Percentiles rank a stretch among this genome's conserved stretches.
Evolutionary conservation across 2,888 invertebrate species (phyloP).

Genomic region (Polymixis flavicincta): DNA sequence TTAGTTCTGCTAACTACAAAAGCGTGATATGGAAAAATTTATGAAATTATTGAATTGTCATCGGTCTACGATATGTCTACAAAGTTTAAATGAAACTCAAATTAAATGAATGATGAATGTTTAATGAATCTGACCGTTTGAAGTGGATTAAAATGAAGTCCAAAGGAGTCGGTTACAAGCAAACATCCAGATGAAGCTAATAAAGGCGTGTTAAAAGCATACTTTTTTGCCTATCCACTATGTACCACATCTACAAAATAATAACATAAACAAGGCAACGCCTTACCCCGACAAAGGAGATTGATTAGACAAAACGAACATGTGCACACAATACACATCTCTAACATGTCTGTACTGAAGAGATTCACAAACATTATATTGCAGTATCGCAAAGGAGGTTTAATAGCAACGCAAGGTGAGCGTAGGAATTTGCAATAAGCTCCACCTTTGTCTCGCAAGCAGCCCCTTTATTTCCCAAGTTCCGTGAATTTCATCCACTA

Average conservation of each 20-base stretch:
- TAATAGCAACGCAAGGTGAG: slow-evolving; percentile 85
- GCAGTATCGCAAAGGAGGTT: slow-evolving; percentile 80
- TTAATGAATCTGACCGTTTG: no score
- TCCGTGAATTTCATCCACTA: slow-evolving; percentile 85
- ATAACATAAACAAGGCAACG: slow-evolving; percentile 15
- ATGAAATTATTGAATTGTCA: no score
- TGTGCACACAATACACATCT: no score
- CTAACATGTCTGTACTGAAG: slow-evolving; percentile 39
- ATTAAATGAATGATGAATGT: no score
- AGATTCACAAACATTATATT: slow-evolving; percentile 73
- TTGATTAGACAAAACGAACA: slow-evolving; percentile 58
- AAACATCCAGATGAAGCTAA: no score
- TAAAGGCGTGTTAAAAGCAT: no score
- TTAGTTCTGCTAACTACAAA: no score
- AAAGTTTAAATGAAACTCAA: no score
- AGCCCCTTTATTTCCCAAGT: slow-evolving; percentile 84
- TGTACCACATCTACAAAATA: neutral
- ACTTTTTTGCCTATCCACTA: neutral
- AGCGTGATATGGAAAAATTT: no score
- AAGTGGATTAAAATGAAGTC: no score
- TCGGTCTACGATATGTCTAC: no score
- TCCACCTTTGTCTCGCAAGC: slow-evolving; percentile 84
- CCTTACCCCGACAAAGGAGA: slow-evolving; percentile 44
- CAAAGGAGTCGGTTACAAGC: no score
- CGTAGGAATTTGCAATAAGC: slow-evolving; percentile 89